Evolutionary conservation across 2,888 invertebrate genomes (phyloP).

Genomic region (Thecocarcelia acutangulata): DNA sequence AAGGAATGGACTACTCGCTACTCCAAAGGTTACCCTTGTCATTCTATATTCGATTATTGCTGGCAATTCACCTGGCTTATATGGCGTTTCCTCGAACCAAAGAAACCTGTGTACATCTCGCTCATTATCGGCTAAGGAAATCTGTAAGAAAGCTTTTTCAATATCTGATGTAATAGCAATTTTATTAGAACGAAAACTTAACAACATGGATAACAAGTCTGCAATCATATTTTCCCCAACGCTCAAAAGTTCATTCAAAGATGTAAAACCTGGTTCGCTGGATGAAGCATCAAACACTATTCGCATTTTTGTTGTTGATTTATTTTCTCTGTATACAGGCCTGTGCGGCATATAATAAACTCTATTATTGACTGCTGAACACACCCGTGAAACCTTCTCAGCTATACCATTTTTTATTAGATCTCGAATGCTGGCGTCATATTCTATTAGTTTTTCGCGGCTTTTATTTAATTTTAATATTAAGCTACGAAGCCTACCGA

Average conservation of each 20-base stretch:
- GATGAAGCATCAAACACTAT: slow-evolving; percentile 36
- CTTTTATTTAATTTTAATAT: slow-evolving; percentile 41
- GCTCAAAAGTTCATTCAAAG: slow-evolving; percentile 59
- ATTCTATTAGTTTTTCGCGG: slow-evolving; percentile 36
- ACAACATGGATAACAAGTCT: slow-evolving; percentile 52
- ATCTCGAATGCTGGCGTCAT: slow-evolving; percentile 45
- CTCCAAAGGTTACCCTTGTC: too few species aligned
- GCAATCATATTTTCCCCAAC: slow-evolving; percentile 60
- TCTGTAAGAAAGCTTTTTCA: slow-evolving; percentile 69
- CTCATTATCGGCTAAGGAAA: slow-evolving; percentile 54
- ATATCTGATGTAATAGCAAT: slow-evolving; percentile 63
- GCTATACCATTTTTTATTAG: not conserved
- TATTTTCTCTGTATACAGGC: slow-evolving; percentile 5
- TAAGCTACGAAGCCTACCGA: slow-evolving; percentile 20
- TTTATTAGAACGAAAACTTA: slow-evolving; percentile 66
- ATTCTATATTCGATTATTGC: too few species aligned
- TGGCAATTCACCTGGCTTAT: not conserved
- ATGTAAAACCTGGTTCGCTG: slow-evolving; percentile 46
- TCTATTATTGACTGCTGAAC: slow-evolving; percentile 37
- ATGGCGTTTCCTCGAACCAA: slow-evolving; percentile 43
- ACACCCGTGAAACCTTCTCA: too few species aligned
- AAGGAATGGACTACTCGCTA: too few species aligned
- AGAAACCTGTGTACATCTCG: slow-evolving; percentile 64
- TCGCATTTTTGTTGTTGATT: slow-evolving; percentile 8
- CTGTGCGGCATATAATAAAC: slow-evolving; percentile 28